Base-by-base conservation (phyloP, 2,113 vertebrate genomes). In the cattle (Bos taurus) region DNA sequence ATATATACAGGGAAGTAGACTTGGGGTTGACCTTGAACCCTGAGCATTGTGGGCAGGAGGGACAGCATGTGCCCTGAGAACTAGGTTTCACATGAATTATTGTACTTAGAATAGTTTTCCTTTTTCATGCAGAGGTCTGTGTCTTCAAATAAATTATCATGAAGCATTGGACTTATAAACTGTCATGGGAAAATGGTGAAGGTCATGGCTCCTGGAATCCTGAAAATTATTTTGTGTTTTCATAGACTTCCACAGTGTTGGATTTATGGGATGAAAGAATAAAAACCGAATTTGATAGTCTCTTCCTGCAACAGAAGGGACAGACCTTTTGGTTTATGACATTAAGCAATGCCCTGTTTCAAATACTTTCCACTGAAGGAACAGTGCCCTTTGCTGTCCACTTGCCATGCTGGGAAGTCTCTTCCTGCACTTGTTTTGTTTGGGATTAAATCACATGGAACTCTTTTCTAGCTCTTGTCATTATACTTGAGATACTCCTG, bases 311-410 rank as follows among this genome's bases (percentile, higher is more conserved):
- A 33, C 87, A 92, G 86, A 83, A 81, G 78, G 84, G 64, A 87
- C 62, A 3, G 40, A 77, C 28, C 46, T 97, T 80, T 85, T 84
- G 14, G 59, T 77, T 92, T 43, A 43, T 96, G 91, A 90, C 33
- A 21, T 91, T 85, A 89, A 94, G 91, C 95, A 88, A 64, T 40
- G 43, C 33, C 64, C 56, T 15, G 3, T 36, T 96, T 81, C 67
- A 80, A 25, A 97, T 94, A 95, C 93, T 96, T 97, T 94, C 92
- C 91, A 85, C 25, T 46, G 88, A n/a, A 87, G 54, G 50, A 30
- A 36, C 7, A 25, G 25, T 10, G 56, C 56, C 67, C 67, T 59
- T 94, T 5, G 50, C 93, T 90, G 52, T 59, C 33, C 50, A 8
- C 4, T 26, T 28, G 86, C 91, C 59, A 36, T 74, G 23, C 84